Conservation (phyloP, 2,888 invertebrate genomes). For the Stomorhina lunata region DNA sequence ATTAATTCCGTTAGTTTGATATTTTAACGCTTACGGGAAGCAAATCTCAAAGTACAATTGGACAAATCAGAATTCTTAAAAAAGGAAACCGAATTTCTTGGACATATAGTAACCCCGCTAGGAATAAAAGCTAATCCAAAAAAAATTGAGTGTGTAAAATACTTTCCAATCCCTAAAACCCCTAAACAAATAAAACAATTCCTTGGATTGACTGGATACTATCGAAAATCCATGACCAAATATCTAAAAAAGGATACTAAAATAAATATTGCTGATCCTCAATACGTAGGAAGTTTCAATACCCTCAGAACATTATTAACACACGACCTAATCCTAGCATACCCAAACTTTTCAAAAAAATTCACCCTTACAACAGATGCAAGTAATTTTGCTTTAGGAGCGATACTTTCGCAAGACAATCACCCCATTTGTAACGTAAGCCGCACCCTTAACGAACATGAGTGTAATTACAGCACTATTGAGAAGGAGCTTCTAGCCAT, state of each 20-base stretch:
- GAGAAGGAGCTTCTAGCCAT: constrained; percentile 55
- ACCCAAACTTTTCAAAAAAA: constrained; percentile 2
- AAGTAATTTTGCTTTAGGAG: neutral
- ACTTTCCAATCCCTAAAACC: constrained; percentile 50
- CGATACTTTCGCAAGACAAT: too few relatives aligned
- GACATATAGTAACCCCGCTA: neutral
- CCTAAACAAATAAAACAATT: constrained; percentile 55
- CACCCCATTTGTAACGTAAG: too few relatives aligned
- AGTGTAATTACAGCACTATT: constrained; percentile 48
- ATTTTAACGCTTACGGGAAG: constrained; percentile 24
- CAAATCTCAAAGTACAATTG: constrained; percentile 53
- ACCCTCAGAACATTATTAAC: constrained; percentile 32
- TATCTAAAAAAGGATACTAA: neutral
- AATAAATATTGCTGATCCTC: neutral
- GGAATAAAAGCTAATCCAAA: neutral
- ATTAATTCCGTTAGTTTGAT: constrained; percentile 25
- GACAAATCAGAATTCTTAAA: constrained; percentile 11
- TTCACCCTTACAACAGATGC: neutral
- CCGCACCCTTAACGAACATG: constrained; percentile 40
- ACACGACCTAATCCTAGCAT: constrained; percentile 49
- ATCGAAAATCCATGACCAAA: neutral
- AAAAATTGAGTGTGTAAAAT: neutral
- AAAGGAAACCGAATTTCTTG: neutral
- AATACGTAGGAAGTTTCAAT: constrained; percentile 34
- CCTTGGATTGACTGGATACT: constrained; percentile 31